These are phyloP conservation scores for Eleginops maclovinus DNA, from an alignment of 2,113 vertebrate genomes.

Conservation along the genomic window DNA sequence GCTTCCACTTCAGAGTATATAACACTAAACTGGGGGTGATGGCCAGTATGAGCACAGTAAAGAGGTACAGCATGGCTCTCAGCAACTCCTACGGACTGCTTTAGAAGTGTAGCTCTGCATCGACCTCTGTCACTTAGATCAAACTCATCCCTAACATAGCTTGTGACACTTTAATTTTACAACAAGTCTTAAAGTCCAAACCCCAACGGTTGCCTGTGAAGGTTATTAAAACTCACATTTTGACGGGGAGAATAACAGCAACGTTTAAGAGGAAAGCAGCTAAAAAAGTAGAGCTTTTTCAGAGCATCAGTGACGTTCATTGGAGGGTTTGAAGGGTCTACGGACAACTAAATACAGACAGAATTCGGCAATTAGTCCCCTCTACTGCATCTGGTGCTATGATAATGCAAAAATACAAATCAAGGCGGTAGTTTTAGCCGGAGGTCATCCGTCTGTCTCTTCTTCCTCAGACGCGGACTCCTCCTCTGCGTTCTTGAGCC, in stretches of 20 bases:
- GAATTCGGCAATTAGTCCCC: not conserved
- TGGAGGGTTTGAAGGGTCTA: no score
- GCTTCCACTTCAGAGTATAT: not conserved
- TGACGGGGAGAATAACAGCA: not conserved
- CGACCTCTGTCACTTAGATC: not conserved
- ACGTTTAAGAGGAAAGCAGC: not conserved
- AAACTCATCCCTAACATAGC: not conserved
- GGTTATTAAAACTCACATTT: not conserved
- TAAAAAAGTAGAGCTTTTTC: not conserved
- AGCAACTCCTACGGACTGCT: no score
- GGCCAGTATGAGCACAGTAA: no score
- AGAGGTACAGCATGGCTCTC: no score
- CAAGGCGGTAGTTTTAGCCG: no score
- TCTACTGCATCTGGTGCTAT: no score
- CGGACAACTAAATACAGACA: no score
- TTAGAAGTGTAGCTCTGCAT: not conserved
- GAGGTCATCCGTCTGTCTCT: no score
- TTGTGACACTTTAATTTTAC: not conserved
- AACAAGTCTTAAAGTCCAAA: not conserved
- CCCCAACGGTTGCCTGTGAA: not conserved
- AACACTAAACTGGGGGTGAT: no score
- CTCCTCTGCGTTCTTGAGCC: no score
- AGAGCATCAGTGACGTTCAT: not conserved
- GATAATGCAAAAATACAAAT: no score
- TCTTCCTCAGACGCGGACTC: no score